Base-by-base conservation (phyloP, 2,113 vertebrate species). In the Lontra canadensis region DNA sequence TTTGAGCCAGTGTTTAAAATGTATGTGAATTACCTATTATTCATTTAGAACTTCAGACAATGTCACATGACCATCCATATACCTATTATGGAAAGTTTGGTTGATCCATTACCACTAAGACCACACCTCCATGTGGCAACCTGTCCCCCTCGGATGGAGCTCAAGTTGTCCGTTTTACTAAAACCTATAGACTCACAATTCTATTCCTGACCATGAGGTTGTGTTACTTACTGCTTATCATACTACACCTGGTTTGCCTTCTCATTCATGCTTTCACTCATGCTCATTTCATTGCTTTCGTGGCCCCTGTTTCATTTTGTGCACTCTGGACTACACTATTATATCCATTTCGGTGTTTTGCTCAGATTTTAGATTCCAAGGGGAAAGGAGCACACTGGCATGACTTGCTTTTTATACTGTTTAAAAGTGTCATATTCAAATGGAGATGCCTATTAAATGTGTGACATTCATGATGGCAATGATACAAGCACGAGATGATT, bases 341-440 rank as follows among this genome's bases (percentile, higher is more conserved):
- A 83, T 39, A 17, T 34, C 44, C 23, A 65, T 96, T 96, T 96
- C 17, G 52, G 4, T 47, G 13, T 39, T 55, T 87, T 8, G 21
- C 67, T 97, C 61, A 20, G 39, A 84, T 15, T 81, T 80, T 36
- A 59, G 21, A 63, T 89, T 92, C 52, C 3, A 29, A 10, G 26
- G 15, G 18, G 13, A 80, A 73, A 85, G 36, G 6, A 78, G 44
- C 4, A 88, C 10, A 36, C 1, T 29, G 21, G 21, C 29, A 74
- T 90, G 71, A 61, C 18, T 39, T 91, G 15, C 15, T 76, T 94
- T 94, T 81, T 74, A 55, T 42, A 61, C 65, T 82, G 10, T n/a
- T 73, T 78, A 1, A 88, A 94, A 89, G 11, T 87, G 55, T 82
- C 39, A 34, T 31, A 96, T 93, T 82, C 78, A 90, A 59, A 86